Evolutionary conservation across 2,113 vertebrate genomes (phyloP).

Genomic region (Mellivora capensis): DNA sequence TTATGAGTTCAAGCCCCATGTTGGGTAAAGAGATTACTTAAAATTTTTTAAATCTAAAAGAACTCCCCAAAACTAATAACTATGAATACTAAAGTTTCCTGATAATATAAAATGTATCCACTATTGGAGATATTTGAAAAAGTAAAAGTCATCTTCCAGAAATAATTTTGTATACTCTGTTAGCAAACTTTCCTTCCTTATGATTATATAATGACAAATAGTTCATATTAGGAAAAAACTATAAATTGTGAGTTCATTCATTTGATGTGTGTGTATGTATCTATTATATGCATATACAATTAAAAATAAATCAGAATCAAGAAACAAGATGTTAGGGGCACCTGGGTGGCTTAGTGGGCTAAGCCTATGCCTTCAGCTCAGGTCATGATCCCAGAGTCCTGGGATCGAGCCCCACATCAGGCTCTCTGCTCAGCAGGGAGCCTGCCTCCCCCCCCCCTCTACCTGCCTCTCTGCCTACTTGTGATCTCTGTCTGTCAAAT

Average conservation of each 20-base stretch:
- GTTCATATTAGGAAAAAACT: not conserved
- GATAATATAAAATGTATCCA: not conserved
- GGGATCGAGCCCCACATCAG: too few species aligned
- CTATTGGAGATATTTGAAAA: not conserved
- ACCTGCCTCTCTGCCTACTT: too few species aligned
- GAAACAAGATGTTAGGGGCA: not conserved
- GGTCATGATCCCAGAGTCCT: too few species aligned
- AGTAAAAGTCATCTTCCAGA: not conserved
- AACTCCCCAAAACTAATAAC: not conserved
- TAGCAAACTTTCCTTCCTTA: not conserved
- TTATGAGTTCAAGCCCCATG: not conserved
- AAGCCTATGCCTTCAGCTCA: too few species aligned
- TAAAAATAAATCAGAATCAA: not conserved
- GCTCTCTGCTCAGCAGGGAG: too few species aligned
- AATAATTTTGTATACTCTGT: not conserved
- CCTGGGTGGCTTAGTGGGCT: too few species aligned
- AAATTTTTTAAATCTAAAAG: not conserved
- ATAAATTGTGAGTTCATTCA: not conserved
- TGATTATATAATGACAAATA: not conserved
- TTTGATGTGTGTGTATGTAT: not conserved
- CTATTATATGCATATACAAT: not conserved
- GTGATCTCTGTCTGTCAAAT: too few species aligned
- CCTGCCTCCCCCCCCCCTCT: too few species aligned
- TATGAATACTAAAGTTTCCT: not conserved
- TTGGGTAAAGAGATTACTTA: not conserved